These are phyloP conservation scores for Ichneumon xanthorius DNA, from an alignment of 2,888 invertebrate species.

Conservation along the genomic window DNA sequence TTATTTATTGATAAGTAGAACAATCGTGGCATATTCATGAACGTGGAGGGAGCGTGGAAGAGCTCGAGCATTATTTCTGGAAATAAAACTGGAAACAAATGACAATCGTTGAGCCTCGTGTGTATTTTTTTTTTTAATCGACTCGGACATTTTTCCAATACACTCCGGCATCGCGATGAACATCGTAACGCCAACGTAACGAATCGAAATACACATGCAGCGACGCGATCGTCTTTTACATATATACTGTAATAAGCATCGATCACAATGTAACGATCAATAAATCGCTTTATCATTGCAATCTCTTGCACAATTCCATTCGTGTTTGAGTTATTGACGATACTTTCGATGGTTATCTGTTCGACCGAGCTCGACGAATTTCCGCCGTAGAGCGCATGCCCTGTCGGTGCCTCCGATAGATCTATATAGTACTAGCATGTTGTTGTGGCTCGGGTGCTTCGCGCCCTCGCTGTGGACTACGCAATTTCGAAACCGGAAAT, in stretches of 20 bases:
- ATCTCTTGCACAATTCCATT: constrained; percentile 3
- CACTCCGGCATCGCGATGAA: not conserved
- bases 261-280: constrained; percentile 49
- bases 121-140: constrained; percentile 27
- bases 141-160: constrained; percentile 5
- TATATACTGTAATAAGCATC: constrained; percentile 38
- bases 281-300: constrained; percentile 45
- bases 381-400: not conserved
- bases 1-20: constrained; percentile 81
- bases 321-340: not conserved
- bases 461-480: not conserved
- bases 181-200: constrained; percentile 3
- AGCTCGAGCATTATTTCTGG: constrained; percentile 46
- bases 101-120: constrained; percentile 9
- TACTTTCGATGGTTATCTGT: not conserved
- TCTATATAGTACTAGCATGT: not conserved
- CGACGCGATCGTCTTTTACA: constrained; percentile 33
- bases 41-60: not conserved
- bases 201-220: constrained; percentile 3
- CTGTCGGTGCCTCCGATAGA: not conserved
- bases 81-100: constrained; percentile 3
- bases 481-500: not conserved
- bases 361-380: not conserved
- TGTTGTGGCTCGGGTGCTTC: not conserved
- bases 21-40: constrained; percentile 58